Percentiles rank a stretch among this genome's conserved stretches.
phyloP scores from a whole-genome alignment of 1,140 invertebrate species.

The Macrostomum lignano region DNA sequence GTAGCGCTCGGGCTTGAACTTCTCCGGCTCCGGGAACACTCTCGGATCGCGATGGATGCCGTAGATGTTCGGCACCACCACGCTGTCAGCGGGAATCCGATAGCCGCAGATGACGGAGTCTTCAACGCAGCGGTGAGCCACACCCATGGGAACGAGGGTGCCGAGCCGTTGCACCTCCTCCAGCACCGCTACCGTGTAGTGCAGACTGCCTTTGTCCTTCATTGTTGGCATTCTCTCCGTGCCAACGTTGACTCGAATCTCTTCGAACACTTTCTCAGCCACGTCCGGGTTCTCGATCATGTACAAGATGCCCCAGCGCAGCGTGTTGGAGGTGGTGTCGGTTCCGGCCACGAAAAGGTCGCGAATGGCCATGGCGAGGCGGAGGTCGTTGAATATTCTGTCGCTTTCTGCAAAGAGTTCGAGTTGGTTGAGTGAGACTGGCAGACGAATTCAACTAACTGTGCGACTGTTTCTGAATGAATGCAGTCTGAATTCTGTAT shows the following conservation, averaged over 20 bases:
- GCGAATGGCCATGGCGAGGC: not conserved
- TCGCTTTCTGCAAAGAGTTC: too few species aligned
- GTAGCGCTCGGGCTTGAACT: constrained; percentile 40
- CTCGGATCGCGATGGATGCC: constrained; percentile 21
- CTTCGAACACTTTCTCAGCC: constrained; percentile 6
- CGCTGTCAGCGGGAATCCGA: constrained; percentile 16
- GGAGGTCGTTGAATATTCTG: not conserved
- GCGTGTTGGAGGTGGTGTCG: constrained; percentile 13
- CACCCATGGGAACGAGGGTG: constrained; percentile 36
- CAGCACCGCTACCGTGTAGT: constrained; percentile 37
- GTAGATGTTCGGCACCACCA: constrained; percentile 23
- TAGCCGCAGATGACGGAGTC: constrained; percentile 15
- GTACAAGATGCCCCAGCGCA: constrained; percentile 10
- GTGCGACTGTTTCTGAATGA: too few species aligned
- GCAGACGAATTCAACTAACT: too few species aligned
- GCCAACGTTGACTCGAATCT: constrained; percentile 5
- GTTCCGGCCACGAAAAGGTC: constrained; percentile 15
- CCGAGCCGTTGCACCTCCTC: constrained; percentile 46
- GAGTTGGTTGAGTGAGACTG: too few species aligned
- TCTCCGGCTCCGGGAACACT: constrained; percentile 38
- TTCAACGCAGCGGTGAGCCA: constrained; percentile 9
- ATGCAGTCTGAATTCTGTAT: too few species aligned
- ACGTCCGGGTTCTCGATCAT: constrained; percentile 11
- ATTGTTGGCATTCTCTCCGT: constrained; percentile 1
- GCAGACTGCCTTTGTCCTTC: constrained; percentile 9